These are phyloP conservation scores for Musca domestica DNA, from an alignment of 1,140 invertebrate genomes.

Conservation along the genomic window DNA sequence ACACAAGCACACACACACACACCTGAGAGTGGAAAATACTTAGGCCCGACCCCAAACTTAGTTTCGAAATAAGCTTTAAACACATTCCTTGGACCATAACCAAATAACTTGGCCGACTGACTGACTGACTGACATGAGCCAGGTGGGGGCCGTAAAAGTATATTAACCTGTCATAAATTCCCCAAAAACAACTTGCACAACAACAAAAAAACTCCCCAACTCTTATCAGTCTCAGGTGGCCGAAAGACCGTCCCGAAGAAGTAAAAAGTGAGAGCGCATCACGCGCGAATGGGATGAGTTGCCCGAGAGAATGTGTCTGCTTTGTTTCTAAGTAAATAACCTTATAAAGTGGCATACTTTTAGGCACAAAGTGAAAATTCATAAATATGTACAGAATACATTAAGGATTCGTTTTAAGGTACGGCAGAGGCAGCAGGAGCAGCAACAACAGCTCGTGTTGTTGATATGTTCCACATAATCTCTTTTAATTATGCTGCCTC, in stretches of 20 bases:
- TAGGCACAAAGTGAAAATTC: not conserved
- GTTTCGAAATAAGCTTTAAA: not conserved
- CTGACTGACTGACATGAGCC: not conserved
- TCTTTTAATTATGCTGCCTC: constrained; percentile 2
- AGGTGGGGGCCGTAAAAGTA: not conserved
- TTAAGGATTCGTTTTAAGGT: not conserved
- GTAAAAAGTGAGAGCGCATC: too few relatives aligned
- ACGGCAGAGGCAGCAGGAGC: too few relatives aligned
- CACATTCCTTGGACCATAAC: not conserved
- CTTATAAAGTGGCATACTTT: too few relatives aligned
- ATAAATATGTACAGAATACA: constrained; percentile 3
- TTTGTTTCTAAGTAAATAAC: too few relatives aligned
- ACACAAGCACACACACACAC: not conserved
- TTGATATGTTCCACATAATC: not conserved
- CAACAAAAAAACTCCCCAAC: too few relatives aligned
- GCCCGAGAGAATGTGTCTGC: too few relatives aligned
- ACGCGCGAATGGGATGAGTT: too few relatives aligned
- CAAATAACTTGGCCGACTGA: not conserved
- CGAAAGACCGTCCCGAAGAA: too few relatives aligned
- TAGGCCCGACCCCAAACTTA: not conserved
- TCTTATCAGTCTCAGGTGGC: too few relatives aligned
- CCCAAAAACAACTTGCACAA: too few relatives aligned
- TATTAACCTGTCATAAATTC: constrained; percentile 12
- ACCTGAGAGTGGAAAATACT: not conserved
- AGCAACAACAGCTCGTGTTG: too few relatives aligned